Evolutionary conservation across 1,140 invertebrate genomes (phyloP).

Genomic region (Neotoxoptera formosana): DNA sequence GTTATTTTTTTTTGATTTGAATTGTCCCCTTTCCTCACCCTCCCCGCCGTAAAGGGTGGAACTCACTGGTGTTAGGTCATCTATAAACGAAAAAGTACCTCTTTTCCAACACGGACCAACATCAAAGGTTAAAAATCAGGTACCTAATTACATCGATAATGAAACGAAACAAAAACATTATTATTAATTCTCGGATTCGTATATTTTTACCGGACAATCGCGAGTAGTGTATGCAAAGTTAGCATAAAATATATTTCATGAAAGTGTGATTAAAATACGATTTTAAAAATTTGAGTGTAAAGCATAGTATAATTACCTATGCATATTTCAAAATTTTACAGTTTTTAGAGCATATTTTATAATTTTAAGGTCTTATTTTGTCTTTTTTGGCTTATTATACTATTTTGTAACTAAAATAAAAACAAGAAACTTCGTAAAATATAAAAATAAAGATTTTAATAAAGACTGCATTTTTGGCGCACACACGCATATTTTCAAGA

Average conservation of each 20-base stretch:
- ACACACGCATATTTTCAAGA: background rate
- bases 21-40: background rate
- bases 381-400: background rate
- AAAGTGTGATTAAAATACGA: background rate
- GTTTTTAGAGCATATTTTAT: background rate
- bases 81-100: background rate
- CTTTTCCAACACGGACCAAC: background rate
- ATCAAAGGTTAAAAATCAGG: background rate
- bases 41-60: no score
- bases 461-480: background rate
- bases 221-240: no score
- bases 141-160: background rate
- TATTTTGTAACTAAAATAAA: background rate
- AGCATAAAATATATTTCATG: background rate
- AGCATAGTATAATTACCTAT: no score
- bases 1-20: background rate
- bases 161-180: no score
- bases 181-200: no score
- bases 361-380: background rate
- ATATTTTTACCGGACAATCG: background rate
- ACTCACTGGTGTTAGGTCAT: background rate
- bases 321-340: background rate
- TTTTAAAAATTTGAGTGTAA: background rate
- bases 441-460: background rate
- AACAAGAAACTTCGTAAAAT: no score